Percentiles rank a stretch among this genome's conserved stretches.
These are phyloP conservation scores for Hoplodrina blanda DNA, from an alignment of 2,888 invertebrate species.

Conservation along the genomic window DNA sequence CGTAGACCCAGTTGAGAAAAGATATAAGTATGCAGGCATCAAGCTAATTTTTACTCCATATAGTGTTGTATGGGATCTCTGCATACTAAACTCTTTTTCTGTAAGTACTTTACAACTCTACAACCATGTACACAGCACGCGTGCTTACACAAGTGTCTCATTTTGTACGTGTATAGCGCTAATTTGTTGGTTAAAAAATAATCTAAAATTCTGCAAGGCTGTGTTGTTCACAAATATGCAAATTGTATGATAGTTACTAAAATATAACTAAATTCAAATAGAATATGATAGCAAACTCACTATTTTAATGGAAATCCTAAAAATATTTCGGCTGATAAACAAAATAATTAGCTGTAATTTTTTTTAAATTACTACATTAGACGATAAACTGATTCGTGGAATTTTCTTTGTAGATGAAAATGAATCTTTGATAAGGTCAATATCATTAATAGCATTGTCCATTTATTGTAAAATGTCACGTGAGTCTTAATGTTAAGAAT, in stretches of 20 bases:
- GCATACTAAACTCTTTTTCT: not conserved
- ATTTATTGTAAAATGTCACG: conserved; percentile 44
- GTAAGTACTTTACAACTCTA: not conserved
- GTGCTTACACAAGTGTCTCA: conserved; percentile 5
- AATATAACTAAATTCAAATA: conserved; percentile 3
- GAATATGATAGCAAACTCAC: not conserved
- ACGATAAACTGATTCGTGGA: conserved; percentile 2
- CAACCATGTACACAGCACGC: not conserved
- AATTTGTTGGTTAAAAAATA: not conserved
- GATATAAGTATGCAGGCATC: not conserved
- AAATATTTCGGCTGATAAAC: conserved; percentile 2
- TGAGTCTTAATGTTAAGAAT: conserved; percentile 49
- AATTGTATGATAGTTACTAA: conserved; percentile 14
- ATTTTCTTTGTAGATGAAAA: not conserved
- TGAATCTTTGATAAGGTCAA: not conserved
- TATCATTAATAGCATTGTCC: conserved; percentile 18
- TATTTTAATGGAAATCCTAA: not conserved
- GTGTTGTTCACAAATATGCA: conserved; percentile 3
- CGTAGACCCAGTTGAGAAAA: not conserved
- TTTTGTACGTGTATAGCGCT: not conserved
- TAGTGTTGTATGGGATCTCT: not conserved
- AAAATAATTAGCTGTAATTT: not conserved
- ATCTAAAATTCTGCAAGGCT: not conserved
- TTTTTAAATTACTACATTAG: not conserved
- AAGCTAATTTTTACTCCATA: not conserved